These are phyloP conservation scores for Etheostoma spectabile DNA, from an alignment of 2,113 vertebrate genomes.

Conservation along the genomic window DNA sequence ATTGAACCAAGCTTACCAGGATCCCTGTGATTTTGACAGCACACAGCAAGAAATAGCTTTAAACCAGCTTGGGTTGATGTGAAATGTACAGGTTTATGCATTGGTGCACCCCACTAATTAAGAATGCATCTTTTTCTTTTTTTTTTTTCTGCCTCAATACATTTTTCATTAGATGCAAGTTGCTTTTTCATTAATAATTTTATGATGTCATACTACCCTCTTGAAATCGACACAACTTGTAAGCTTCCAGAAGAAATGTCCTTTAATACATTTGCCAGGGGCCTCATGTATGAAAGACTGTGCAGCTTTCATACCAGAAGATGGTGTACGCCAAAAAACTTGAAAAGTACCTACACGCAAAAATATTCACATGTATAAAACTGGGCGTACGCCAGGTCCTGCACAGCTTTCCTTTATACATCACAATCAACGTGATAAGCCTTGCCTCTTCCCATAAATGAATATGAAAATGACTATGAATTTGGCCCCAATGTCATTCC, in stretches of 20 bases:
- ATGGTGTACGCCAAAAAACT: too few species aligned
- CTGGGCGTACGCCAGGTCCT: too few species aligned
- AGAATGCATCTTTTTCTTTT: background rate
- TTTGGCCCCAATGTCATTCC: too few species aligned
- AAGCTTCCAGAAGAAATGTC: conserved; percentile 88
- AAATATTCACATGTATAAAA: too few species aligned
- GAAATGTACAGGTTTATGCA: background rate
- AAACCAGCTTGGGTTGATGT: background rate
- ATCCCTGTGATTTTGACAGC: conserved; percentile 8
- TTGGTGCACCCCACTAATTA: background rate
- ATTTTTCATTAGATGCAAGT: background rate
- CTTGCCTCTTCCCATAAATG: too few species aligned
- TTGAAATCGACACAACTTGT: conserved; percentile 88
- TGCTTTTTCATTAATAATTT: background rate
- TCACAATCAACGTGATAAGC: too few species aligned
- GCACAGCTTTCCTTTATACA: too few species aligned
- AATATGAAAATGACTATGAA: too few species aligned
- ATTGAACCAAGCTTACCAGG: conserved; percentile 13
- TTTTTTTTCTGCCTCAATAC: background rate
- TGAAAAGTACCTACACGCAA: too few species aligned
- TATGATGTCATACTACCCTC: conserved; percentile 83
- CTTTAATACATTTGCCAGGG: conserved; percentile 81
- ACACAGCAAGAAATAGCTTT: background rate
- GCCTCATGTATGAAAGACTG: too few species aligned
- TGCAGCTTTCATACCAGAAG: too few species aligned